Base-by-base conservation (phyloP, 30 jellyfish, hydroid and myxozoan species). In the Aurelia sp. region DNA sequence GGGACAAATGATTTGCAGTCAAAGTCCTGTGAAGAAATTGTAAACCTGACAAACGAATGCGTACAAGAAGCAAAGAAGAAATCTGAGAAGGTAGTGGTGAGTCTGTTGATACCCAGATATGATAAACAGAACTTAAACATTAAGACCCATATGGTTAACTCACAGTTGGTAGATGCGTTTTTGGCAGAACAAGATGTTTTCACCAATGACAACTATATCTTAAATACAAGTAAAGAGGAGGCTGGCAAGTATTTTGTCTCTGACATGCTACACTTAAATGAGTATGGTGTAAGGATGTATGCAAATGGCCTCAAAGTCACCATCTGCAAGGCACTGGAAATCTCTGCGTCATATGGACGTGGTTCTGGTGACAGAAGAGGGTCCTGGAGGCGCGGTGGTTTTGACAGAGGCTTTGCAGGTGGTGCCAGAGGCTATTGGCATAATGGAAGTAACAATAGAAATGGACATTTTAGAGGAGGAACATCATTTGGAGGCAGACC, bases 21-120 rank as follows among this genome's bases (percentile, higher is more conserved):
- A 57, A 57, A 57, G 22, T 57, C 66, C 3, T 2, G 7, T 57
- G 66, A 57, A 7, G 22, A 57, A 57, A 57, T 57, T 16, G 66
- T 57, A 57, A 6, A 57, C 66, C 3, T 57, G 66, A 57, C 66
- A 13, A 13, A 57, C 3, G 66, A 57, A 57, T 57, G 66, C 6
- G 66, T 57, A 6, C 66, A 57, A 57, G 66, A 57, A 57, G 66
- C 66, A 6, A 57, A 6, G 66, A 57, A 57, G 66, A 57, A 57
- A 57, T 3, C 66, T 57, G 66, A 3, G 7, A 6, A 57, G 66
- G 22, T 57, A 13, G 66, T 2, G 66, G 66, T 6, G 66, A 57
- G 66, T 57, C 66, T 57, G 66, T 57, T 57, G 66, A 57, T 57
- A 57, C 66, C 66, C 66, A 57, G 66, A 57, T 57, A 57, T 57